Conservation (phyloP, 1,140 invertebrate genomes). For the Sminthurides bifidus region DNA sequence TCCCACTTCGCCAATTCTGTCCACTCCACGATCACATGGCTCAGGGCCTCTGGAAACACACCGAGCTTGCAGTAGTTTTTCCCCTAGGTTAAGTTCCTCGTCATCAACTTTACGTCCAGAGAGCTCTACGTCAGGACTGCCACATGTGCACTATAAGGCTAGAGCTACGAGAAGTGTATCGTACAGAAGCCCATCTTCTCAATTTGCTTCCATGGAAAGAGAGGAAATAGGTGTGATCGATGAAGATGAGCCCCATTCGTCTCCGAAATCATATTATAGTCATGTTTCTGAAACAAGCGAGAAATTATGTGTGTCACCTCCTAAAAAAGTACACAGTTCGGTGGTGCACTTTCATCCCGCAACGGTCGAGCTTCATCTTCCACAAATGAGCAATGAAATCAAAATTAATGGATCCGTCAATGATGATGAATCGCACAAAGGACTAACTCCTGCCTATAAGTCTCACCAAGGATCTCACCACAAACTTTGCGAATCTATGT, state of each 20-base stretch:
- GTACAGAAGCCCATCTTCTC: no score
- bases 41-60: not conserved
- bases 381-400: not conserved
- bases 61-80: not conserved
- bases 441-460: not conserved
- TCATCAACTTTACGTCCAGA: not conserved
- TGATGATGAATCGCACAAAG: not conserved
- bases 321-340: slow-evolving; percentile 5
- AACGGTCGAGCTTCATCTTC: slow-evolving; percentile 22
- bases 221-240: not conserved
- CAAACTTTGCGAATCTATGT: not conserved
- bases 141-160: not conserved
- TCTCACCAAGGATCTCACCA: not conserved
- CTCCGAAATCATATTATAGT: not conserved
- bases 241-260: not conserved
- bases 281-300: not conserved
- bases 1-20: slow-evolving; percentile 11
- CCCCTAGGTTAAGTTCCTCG: not conserved
- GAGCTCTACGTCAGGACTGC: not conserved
- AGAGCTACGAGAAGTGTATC: not conserved
- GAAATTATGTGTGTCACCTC: not conserved
- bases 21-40: not conserved
- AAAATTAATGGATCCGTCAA: not conserved
- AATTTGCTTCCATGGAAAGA: no score
- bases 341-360: slow-evolving; percentile 19